Conservation (phyloP, 2,888 invertebrate species). For the Drosophila tanythrix region DNA sequence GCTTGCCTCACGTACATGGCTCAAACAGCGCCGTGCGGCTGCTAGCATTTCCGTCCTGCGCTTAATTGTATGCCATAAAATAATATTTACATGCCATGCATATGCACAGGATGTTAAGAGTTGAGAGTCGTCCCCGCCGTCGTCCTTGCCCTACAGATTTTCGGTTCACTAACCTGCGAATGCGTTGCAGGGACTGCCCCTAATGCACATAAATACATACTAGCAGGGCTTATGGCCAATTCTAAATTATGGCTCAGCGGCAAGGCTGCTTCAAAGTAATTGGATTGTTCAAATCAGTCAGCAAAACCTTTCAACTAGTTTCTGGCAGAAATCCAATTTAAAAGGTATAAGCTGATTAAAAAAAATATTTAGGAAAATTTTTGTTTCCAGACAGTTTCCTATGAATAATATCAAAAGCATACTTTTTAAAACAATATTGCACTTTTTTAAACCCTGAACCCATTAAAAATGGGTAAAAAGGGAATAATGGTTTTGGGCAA, state of each 20-base stretch:
- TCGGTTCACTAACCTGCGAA: slow-evolving; percentile 36
- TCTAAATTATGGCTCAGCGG: slow-evolving; percentile 2
- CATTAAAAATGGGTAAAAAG: no score
- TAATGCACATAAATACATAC: slow-evolving; percentile 7
- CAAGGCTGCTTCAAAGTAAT: slow-evolving; percentile 14
- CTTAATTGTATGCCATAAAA: slow-evolving; percentile 80
- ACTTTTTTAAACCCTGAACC: no score
- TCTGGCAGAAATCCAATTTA: background rate
- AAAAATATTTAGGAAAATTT: background rate
- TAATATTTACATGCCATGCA: slow-evolving; percentile 78
- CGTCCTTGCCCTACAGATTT: slow-evolving; percentile 21
- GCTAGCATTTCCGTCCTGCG: slow-evolving; percentile 50
- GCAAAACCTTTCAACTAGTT: background rate
- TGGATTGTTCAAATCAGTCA: background rate
- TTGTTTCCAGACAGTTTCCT: no score
- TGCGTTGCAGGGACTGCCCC: slow-evolving; percentile 16
- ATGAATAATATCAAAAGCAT: no score
- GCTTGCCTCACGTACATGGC: slow-evolving; percentile 45
- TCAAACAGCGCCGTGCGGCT: slow-evolving; percentile 20
- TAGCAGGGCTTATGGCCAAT: background rate
- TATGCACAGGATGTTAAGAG: slow-evolving; percentile 48
- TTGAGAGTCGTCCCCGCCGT: background rate
- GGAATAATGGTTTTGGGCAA: no score
- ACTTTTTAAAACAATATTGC: no score
- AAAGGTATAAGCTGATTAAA: background rate